Conservation (phyloP, 2,888 invertebrate species). For the Hipparchia semele region DNA sequence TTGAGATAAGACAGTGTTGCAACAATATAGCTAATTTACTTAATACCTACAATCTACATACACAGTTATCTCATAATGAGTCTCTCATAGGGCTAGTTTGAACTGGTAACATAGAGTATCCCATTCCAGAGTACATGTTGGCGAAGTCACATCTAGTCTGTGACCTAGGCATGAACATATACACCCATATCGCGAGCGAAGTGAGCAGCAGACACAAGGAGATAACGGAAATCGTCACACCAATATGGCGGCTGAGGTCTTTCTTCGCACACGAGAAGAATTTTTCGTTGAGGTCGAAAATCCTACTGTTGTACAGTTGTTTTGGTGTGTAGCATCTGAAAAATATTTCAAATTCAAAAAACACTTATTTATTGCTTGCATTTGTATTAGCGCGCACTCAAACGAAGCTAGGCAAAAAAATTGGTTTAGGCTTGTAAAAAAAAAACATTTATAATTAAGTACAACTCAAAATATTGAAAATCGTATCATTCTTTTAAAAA, state of each 20-base stretch:
- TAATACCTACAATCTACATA: background rate
- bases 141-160: constrained; percentile 51
- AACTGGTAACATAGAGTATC: constrained; percentile 61
- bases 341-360: constrained; percentile 34
- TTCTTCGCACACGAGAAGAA: constrained; percentile 66
- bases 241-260: constrained; percentile 47
- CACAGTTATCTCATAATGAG: constrained; percentile 17
- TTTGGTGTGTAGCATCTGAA: constrained; percentile 78
- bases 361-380: too few relatives aligned
- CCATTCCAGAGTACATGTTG: constrained; percentile 51
- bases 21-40: too few relatives aligned
- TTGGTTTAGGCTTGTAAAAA: too few relatives aligned
- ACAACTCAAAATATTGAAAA: too few relatives aligned
- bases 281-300: constrained; percentile 69
- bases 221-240: constrained; percentile 52
- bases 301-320: constrained; percentile 63
- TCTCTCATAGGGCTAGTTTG: constrained; percentile 30
- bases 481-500: too few relatives aligned
- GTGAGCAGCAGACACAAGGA: constrained; percentile 54
- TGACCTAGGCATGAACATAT: constrained; percentile 57
- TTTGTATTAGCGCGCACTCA: too few relatives aligned
- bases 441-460: too few relatives aligned
- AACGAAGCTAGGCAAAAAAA: too few relatives aligned
- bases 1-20: too few relatives aligned
- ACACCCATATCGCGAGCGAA: constrained; percentile 63